Evolutionary conservation across 2,888 invertebrate species (phyloP).

Genomic region (Hypolimnas misippus): DNA sequence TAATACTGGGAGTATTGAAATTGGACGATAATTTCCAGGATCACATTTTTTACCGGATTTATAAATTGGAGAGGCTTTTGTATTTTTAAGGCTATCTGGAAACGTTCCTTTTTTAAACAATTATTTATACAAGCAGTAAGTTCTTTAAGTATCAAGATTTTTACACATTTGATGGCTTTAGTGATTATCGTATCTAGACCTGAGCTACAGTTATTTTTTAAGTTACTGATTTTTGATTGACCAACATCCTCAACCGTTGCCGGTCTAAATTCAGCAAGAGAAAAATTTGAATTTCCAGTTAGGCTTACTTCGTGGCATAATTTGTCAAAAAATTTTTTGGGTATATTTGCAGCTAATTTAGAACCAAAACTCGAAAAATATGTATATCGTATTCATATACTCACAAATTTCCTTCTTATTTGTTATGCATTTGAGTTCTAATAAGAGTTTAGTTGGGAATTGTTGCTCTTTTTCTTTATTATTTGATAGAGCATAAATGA

Average conservation of each 20-base stretch:
- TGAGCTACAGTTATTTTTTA: background rate
- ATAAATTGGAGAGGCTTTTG: conserved; percentile 35
- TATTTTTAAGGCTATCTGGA: conserved; percentile 39
- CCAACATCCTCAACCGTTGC: background rate
- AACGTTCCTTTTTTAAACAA: conserved; percentile 24
- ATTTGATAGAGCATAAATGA: conserved; percentile 23
- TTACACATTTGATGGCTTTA: conserved; percentile 7
- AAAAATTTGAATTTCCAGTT: conserved; percentile 4
- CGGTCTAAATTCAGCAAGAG: background rate
- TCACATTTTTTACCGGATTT: conserved; percentile 29
- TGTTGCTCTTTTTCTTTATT: conserved; percentile 23
- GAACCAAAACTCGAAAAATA: conserved; percentile 22
- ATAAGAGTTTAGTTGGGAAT: conserved; percentile 6
- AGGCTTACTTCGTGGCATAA: background rate
- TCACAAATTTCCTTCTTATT: conserved; percentile 21
- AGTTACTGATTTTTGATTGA: background rate
- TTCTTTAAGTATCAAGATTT: conserved; percentile 2
- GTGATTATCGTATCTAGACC: background rate
- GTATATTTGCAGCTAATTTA: background rate
- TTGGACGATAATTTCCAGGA: conserved; percentile 25
- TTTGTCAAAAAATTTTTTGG: conserved; percentile 6
- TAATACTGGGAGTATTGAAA: conserved; percentile 28
- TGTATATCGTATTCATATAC: conserved; percentile 8
- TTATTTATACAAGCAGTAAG: conserved; percentile 28
- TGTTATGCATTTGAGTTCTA: background rate